phyloP scores from a whole-genome alignment of 2,888 invertebrate genomes.

The Dioctria linearis region DNA sequence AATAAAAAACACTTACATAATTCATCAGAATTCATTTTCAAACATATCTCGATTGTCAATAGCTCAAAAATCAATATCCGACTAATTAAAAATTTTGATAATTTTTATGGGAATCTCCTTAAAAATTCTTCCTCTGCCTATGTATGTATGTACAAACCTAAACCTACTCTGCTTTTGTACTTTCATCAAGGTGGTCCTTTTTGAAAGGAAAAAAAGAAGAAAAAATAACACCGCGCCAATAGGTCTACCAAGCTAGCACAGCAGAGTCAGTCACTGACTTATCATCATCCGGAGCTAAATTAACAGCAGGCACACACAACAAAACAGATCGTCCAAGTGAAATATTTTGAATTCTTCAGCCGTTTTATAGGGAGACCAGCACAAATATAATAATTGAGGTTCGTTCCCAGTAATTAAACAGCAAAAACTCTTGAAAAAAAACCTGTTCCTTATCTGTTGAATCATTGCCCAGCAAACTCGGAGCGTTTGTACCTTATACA shows the following conservation, averaged over 20 bases:
- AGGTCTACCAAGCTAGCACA: neutral
- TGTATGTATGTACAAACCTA: no score
- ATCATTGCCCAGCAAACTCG: slow-evolving; percentile 23
- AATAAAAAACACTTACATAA: no score
- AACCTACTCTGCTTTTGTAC: no score
- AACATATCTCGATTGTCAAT: no score
- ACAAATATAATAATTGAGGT: slow-evolving; percentile 21
- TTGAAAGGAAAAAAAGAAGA: neutral
- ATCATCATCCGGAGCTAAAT: slow-evolving; percentile 15
- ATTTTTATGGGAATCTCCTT: no score
- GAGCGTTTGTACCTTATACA: neutral
- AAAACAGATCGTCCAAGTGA: slow-evolving; percentile 38
- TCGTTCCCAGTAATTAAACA: slow-evolving; percentile 49
- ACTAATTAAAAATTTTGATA: no score
- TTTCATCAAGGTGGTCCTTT: no score
- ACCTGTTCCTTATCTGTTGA: slow-evolving; percentile 45
- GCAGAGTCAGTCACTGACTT: slow-evolving; percentile 22
- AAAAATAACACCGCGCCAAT: slow-evolving; percentile 1
- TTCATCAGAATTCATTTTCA: no score
- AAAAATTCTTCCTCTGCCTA: no score
- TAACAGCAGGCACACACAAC: slow-evolving; percentile 23
- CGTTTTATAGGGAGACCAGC: slow-evolving; percentile 6
- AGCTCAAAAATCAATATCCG: no score
- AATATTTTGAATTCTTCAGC: slow-evolving; percentile 40
- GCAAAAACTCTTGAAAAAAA: slow-evolving; percentile 33